phyloP scores from a whole-genome alignment of 2,888 invertebrate genomes.

The Ophion ventricosus region DNA sequence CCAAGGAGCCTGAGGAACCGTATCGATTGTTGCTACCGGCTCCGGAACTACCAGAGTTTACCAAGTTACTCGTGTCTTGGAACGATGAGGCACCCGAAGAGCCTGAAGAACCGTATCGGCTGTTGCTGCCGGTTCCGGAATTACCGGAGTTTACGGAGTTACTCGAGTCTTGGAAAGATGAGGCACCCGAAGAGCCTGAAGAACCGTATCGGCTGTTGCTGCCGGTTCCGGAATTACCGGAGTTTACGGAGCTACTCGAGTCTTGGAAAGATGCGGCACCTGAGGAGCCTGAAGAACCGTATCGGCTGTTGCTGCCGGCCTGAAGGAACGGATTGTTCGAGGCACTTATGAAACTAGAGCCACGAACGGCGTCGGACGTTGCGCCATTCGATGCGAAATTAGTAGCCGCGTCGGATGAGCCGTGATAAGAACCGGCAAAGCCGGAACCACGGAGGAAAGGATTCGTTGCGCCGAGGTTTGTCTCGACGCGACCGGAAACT shows the following conservation, averaged over 20 bases:
- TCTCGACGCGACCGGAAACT: too few species aligned
- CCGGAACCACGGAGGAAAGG: constrained; percentile 8
- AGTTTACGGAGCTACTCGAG: neutral
- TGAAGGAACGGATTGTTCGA: constrained; percentile 67
- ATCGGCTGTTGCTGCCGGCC: neutral
- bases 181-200: constrained; percentile 7
- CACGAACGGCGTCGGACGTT: too few species aligned
- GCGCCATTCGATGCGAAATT: too few species aligned
- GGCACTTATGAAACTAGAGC: neutral
- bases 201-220: neutral
- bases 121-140: constrained; percentile 1
- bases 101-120: neutral
- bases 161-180: constrained; percentile 41
- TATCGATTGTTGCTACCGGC: neutral
- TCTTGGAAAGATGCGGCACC: constrained; percentile 48
- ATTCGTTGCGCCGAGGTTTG: neutral
- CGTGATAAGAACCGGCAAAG: constrained; percentile 60
- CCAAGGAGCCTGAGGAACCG: neutral
- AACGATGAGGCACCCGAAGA: constrained; percentile 45
- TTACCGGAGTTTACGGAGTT: neutral
- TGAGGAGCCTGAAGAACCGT: neutral
- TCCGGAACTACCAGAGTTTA: constrained; percentile 7
- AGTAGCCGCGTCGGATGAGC: constrained; percentile 74
- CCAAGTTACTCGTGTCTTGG: neutral
- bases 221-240: neutral